A percentile compares a stretch with the other conserved stretches of the same genome.
Evolutionary conservation across 2,888 invertebrate species (phyloP).

Genomic region (Noctua pronuba): DNA sequence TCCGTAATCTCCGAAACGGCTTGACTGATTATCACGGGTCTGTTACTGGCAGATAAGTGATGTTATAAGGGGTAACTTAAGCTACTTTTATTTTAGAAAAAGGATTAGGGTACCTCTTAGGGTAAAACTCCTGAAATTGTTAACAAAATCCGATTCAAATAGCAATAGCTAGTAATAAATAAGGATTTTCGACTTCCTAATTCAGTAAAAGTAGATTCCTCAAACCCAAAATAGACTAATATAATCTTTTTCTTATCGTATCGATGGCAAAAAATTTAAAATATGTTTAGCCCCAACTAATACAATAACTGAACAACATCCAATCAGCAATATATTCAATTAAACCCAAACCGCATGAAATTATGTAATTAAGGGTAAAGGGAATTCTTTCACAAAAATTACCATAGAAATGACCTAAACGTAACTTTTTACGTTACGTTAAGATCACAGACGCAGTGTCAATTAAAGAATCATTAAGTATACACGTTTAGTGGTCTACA

Average conservation of each 20-base stretch:
- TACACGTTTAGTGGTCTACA: constrained; percentile 13
- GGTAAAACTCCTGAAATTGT: too few species aligned
- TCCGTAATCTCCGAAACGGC: too few species aligned
- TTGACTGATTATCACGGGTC: too few species aligned
- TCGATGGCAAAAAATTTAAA: too few species aligned
- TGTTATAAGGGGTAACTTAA: too few species aligned
- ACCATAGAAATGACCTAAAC: constrained; percentile 42
- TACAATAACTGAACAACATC: constrained; percentile 2
- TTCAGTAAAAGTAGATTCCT: neutral
- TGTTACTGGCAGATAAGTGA: too few species aligned
- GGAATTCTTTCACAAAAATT: constrained; percentile 23
- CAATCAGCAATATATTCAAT: constrained; percentile 1
- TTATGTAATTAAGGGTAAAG: constrained; percentile 22
- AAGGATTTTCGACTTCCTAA: neutral
- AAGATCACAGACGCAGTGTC: constrained; percentile 10
- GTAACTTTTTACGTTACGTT: constrained; percentile 50
- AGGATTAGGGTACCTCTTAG: too few species aligned
- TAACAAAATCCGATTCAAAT: too few species aligned
- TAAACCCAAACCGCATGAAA: constrained; percentile 9
- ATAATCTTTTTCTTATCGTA: too few species aligned
- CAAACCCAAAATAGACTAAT: constrained; percentile 9
- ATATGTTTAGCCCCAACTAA: too few species aligned
- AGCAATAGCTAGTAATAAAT: neutral
- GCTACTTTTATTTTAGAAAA: too few species aligned
- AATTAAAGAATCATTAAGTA: constrained; percentile 55